Evolutionary conservation across 2,888 invertebrate species (phyloP), one percentile per base, ranked within the genome.

Genomic region (Archips crataeganus): DNA sequence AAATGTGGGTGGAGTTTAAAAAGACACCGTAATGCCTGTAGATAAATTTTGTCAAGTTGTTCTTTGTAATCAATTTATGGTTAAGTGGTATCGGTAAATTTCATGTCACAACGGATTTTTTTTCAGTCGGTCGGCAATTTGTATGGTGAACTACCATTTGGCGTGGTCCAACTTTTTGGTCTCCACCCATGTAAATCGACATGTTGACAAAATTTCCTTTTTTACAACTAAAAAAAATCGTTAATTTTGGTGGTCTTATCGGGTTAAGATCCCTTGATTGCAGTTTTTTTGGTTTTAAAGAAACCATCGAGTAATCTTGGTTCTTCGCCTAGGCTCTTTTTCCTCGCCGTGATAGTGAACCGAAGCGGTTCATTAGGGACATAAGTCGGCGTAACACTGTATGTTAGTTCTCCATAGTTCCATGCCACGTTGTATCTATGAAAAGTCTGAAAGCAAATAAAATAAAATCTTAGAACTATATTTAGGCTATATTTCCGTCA

Each of bases 311-410:
- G 34, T 11, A n/a, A 1, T n/a, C n/a, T 32, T 64, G 13, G 34
- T 34, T 23, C 62, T 23, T 49, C 47, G 32, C 63, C 49, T 65
- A 34, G 10, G n/a, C 65, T 49, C 15, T 11, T 59, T 74, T 81
- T 81, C 78, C 91, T 89, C 71, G 89, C 89, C 64, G 90, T 94
- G 77, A 97, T 89, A 83, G 95, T 96, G 84, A 97, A 97, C 87
- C 95, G 96, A 75, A 97, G 87, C 54, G 97, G 97, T 80, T 97
- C 96, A 82, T 95, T 95, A 13, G 97, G 96, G 74, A 96, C 96
- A 82, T 97, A 97, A 62, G 97, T 97, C 70, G 97, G 97, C 76
- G 96, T 96, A 71, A 97, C 96, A 87, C 96, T 96, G 86, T 97
- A 97, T 23, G 95, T 95, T 78, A 97, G 89, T 76, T 96, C 95